Percentiles rank a stretch among this genome's conserved stretches.
Evolutionary conservation across 1,140 invertebrate genomes (phyloP).

Genomic region (Hetaerina americana): DNA sequence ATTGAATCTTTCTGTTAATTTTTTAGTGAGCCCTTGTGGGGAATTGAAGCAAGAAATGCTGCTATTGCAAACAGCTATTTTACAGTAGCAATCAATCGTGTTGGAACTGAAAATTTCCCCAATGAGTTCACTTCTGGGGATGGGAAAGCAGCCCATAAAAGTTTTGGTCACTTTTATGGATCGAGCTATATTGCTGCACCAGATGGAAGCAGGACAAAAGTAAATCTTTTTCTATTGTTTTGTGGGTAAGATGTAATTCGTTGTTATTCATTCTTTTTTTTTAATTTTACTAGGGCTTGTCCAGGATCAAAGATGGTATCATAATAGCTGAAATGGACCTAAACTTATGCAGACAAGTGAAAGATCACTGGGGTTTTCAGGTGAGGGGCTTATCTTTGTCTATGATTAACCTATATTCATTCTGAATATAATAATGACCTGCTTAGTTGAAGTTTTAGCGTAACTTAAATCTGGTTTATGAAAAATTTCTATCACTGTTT

Average conservation of each 20-base stretch:
- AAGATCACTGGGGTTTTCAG: constrained; percentile 88
- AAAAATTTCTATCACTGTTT: too few relatives aligned
- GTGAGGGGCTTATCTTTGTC: constrained; percentile 33
- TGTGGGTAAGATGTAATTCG: neutral
- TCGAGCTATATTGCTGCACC: constrained; percentile 90
- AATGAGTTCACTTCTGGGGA: constrained; percentile 93
- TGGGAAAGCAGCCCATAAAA: constrained; percentile 77
- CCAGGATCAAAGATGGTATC: constrained; percentile 76
- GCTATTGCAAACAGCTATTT: constrained; percentile 94
- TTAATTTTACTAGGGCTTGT: constrained; percentile 54
- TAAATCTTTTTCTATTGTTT: constrained; percentile 26
- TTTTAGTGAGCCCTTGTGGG: constrained; percentile 87
- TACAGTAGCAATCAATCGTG: constrained; percentile 90
- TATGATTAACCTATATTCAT: neutral
- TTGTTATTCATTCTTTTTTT: constrained; percentile 7
- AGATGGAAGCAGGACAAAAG: constrained; percentile 81
- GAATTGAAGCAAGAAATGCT: constrained; percentile 89
- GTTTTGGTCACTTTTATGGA: constrained; percentile 96
- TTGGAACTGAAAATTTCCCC: constrained; percentile 81
- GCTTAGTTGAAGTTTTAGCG: neutral
- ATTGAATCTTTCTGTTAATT: too few relatives aligned
- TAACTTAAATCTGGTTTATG: constrained; percentile 10
- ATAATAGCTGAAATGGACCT: constrained; percentile 84
- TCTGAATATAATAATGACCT: neutral
- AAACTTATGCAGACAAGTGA: constrained; percentile 88